phyloP scores from a whole-genome alignment of 2,113 vertebrate species.

The Orientallactaga bullata region DNA sequence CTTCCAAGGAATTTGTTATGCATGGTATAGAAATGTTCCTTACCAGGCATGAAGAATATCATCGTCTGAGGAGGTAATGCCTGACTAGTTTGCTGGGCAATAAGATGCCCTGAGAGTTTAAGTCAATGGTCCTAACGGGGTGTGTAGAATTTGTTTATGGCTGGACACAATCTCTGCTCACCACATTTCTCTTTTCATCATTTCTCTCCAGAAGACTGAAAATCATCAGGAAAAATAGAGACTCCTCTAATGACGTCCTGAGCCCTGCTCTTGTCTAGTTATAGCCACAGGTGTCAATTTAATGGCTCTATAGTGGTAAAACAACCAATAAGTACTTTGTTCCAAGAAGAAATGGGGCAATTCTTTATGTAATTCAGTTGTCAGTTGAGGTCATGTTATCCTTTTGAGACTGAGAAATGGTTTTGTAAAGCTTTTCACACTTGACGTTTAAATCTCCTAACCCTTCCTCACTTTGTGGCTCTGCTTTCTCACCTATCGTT shows the following conservation, averaged over 20 bases:
- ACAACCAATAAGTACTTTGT: background rate
- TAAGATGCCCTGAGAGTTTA: background rate
- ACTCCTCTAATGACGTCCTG: background rate
- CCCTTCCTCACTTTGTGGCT: background rate
- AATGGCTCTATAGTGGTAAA: background rate
- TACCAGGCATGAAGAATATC: background rate
- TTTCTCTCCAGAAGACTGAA: background rate
- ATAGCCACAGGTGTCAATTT: background rate
- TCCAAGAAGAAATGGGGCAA: background rate
- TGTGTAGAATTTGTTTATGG: background rate
- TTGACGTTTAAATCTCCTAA: background rate
- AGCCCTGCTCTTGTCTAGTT: background rate
- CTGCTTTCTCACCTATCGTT: background rate
- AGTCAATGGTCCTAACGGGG: background rate
- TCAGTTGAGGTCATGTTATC: background rate
- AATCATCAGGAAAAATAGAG: constrained; percentile 7
- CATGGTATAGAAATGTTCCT: background rate
- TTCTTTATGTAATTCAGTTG: background rate
- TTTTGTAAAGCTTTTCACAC: background rate
- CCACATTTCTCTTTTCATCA: background rate
- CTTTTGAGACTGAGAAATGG: background rate
- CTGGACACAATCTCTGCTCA: background rate
- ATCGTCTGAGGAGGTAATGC: background rate
- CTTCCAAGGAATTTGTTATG: background rate
- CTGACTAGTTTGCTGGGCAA: background rate